Percentiles rank a stretch among this genome's conserved stretches.
These are phyloP conservation scores for Gerris buenoi DNA, from an alignment of 1,140 invertebrate species.

Conservation along the genomic window DNA sequence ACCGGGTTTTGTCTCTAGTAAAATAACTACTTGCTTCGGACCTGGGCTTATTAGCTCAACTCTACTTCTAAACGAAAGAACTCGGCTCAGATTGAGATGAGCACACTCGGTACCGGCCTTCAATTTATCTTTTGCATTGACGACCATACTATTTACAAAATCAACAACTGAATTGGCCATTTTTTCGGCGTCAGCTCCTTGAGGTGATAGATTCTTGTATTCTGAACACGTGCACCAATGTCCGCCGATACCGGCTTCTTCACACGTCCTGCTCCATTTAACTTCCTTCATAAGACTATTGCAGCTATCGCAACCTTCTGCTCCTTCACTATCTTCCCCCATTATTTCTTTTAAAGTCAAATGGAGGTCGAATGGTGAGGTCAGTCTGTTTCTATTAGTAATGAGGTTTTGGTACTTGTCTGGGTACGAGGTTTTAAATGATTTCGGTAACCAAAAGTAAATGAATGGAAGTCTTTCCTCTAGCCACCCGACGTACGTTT, in stretches of 20 bases:
- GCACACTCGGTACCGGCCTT: constrained; percentile 33
- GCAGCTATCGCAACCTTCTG: constrained; percentile 42
- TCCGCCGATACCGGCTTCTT: constrained; percentile 46
- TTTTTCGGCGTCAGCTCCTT: constrained; percentile 15
- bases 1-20: constrained; percentile 36
- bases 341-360: constrained; percentile 43
- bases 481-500: constrained; percentile 68
- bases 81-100: constrained; percentile 31
- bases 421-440: constrained; percentile 46
- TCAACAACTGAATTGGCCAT: constrained; percentile 32
- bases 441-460: constrained; percentile 52
- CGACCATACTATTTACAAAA: constrained; percentile 20
- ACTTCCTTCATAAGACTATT: constrained; percentile 49
- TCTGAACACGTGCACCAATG: constrained; percentile 39
- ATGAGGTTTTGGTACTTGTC: constrained; percentile 47
- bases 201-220: constrained; percentile 27
- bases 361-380: constrained; percentile 73
- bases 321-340: constrained; percentile 5
- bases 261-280: constrained; percentile 46
- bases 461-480: constrained; percentile 81
- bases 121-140: constrained; percentile 23
- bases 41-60: constrained; percentile 11
- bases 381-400: constrained; percentile 53
- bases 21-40: constrained; percentile 18
- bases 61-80: constrained; percentile 18